Evolutionary conservation across 2,888 invertebrate species (phyloP), one percentile per base, ranked within the genome.

Genomic region (Drosophila stalkeri): DNA sequence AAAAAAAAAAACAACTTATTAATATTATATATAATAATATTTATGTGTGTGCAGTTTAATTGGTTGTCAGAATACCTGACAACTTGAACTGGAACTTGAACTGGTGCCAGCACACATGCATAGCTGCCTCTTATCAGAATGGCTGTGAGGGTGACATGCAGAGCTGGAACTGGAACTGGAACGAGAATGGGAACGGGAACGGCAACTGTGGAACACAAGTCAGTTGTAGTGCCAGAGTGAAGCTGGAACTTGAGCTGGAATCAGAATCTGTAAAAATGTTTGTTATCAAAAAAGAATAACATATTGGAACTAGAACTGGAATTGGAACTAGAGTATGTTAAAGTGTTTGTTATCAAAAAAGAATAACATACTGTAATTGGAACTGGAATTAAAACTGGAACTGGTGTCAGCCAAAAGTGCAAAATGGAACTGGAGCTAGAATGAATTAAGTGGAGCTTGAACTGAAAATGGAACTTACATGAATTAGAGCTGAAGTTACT

Each of bases 1-100:
- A 27, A 6, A 23, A 16, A 6, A 37, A 16, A 8, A 23, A 54
- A 49, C 46, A 51, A 46, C 61, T 68, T 75, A 64, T 56, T 54
- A 64, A 78, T 57, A 57, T 57, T 49, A 18, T 20, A 37, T 59
- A 59, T 23, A 46, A 46, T 37, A 46, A 37, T 60, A 60, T 60
- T 66, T 62, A 72, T 72, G 61, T 62, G 44, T 46, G 47, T 52
- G 55, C 31, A 23, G 47, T 44, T 66, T 72, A 61, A 77, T 77
- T 77, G 78, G 75, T 52, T 72, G 66, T 66, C 62, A 47, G 51
- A 65, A 46, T 23, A 18, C 39, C 16, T 67, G 35, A 54, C 43
- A 56, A 11, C 43, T 23, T 5, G 20, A 62, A 59, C 43, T 44
- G 43, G 37, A 60, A 47, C 71, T 23, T 37, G 35, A 52, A 37